phyloP scores from a whole-genome alignment of 64 coral and sea anemone species.

The Dendronephthya gigantea region DNA sequence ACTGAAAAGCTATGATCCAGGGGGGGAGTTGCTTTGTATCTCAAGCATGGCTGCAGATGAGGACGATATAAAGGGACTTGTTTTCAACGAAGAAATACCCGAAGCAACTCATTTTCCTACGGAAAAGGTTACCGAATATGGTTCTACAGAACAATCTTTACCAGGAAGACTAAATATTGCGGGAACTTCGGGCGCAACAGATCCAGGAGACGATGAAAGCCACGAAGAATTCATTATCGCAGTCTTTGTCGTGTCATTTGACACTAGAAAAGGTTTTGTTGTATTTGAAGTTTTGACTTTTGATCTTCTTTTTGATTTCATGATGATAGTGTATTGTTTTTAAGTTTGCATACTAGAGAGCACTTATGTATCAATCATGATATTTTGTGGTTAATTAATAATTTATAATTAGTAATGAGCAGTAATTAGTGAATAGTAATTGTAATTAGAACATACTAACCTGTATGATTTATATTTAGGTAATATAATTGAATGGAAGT shows the following conservation, averaged over 20 bases:
- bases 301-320: background rate
- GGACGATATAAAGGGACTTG: conserved; percentile 14
- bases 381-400: too few species aligned
- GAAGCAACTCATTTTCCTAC: conserved; percentile 58
- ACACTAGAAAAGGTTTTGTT: conserved; percentile 69
- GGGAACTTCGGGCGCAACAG: background rate
- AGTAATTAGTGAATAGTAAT: too few species aligned
- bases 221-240: conserved; percentile 72
- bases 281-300: background rate
- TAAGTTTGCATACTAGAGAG: too few species aligned
- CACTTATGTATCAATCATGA: too few species aligned
- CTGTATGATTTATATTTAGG: conserved; percentile 27
- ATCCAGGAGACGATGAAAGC: too few species aligned
- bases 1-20: too few species aligned
- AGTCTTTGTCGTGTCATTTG: conserved; percentile 87
- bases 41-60: conserved; percentile 62
- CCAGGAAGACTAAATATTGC: background rate
- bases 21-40: background rate
- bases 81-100: conserved; percentile 74
- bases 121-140: conserved; percentile 10
- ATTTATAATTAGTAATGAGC: too few species aligned
- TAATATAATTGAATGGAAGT: conserved; percentile 96
- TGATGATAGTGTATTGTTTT: too few species aligned
- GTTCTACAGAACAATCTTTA: background rate
- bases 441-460: too few species aligned